Evolutionary conservation across 37 sponge, comb jelly and placozoan species (phyloP), one percentile per base, ranked within the genome.

Genomic region (Axinella damicornis): DNA sequence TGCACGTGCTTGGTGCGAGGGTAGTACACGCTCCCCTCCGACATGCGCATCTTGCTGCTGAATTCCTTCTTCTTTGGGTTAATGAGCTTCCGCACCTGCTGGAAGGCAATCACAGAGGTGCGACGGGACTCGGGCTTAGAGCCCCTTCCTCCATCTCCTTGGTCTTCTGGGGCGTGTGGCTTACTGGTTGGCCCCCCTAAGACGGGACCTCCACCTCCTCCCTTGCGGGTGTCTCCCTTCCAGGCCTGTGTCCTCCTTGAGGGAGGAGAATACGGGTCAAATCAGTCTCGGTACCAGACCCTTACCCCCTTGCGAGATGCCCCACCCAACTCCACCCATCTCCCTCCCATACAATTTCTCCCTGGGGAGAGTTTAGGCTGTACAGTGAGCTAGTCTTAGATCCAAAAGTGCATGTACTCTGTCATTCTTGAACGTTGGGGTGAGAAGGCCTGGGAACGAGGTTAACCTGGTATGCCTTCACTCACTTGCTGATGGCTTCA

Each of bases 401-500:
- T n/a, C n/a, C n/a, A n/a, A n/a, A n/a, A n/a, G n/a, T n/a, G n/a
- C n/a, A n/a, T n/a, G n/a, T n/a, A n/a, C n/a, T n/a, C n/a, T n/a
- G n/a, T n/a, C n/a, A n/a, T n/a, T n/a, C n/a, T n/a, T n/a, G n/a
- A n/a, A n/a, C n/a, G n/a, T n/a, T n/a, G n/a, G n/a, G n/a, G n/a
- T n/a, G 62, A 61, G 4, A 5, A 14, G 62, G 62, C 25, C 25
- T 61, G 62, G 27, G 62, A 61, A 61, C 25, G 5, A 61, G 27
- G 62, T 14, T 22, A 25, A 4, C n/a, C 14, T 61, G 5, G 12
- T 5, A 61, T 5, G 4, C 62, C 62, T 61, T 61, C 62, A 22
- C 69, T 78, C 24, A 86, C 87, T 78, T 86, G n/a, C 46, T 55
- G 17, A 87, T 61, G 24, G 65, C 33, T 0, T 80, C 75, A 62